A percentile compares a stretch with the other conserved stretches of the same genome.
Evolutionary conservation across 2,797 vertebrate species (phyloP).

Genomic region (Phylloscopus collybita): DNA sequence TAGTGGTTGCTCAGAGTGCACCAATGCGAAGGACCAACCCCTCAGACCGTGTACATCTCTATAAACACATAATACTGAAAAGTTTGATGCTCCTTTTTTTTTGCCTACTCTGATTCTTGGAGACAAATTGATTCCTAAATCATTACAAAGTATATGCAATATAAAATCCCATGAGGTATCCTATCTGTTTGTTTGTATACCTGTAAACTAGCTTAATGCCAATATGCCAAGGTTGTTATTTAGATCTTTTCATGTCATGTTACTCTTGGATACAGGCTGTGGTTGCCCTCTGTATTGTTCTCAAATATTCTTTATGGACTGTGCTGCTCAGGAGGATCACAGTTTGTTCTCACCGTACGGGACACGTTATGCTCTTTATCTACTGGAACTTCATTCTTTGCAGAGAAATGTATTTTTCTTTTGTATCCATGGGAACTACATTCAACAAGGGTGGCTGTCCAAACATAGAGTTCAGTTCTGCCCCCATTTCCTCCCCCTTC

Average conservation of each 20-base stretch:
- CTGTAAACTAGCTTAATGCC: conserved; percentile 59
- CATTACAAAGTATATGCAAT: conserved; percentile 46
- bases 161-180: background rate
- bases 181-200: conserved; percentile 36
- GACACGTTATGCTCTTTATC: background rate
- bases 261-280: background rate
- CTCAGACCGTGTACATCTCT: background rate
- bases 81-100: background rate
- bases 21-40: background rate
- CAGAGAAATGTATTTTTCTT: conserved; percentile 5
- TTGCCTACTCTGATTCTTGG: conserved; percentile 51
- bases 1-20: background rate
- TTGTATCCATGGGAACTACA: conserved; percentile 40
- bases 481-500: background rate
- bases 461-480: background rate
- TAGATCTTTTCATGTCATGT: background rate
- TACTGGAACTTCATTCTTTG: conserved; percentile 41
- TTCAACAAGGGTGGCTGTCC: conserved; percentile 55
- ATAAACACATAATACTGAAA: background rate
- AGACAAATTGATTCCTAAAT: conserved; percentile 63
- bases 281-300: background rate
- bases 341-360: background rate
- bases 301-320: background rate
- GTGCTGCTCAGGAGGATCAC: background rate
- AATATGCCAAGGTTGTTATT: background rate